Conservation (phyloP, 2,113 vertebrate genomes). For the Sinocyclocheilus rhinocerous region DNA sequence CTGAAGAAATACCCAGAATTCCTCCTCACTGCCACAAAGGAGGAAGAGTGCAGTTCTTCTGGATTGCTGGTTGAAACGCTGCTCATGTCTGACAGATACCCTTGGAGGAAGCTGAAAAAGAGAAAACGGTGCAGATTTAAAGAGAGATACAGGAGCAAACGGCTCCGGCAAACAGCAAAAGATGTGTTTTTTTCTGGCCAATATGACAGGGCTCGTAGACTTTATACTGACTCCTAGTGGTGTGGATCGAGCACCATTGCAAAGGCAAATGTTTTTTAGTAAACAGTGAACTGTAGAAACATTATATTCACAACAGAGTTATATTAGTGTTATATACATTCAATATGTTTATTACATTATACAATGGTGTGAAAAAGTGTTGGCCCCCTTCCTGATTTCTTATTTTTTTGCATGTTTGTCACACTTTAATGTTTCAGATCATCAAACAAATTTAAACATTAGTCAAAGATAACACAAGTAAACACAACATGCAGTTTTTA, state of each 20-base stretch:
- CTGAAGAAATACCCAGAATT: slow-evolving; percentile 22
- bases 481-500: too few relatives aligned
- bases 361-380: too few relatives aligned
- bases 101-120: slow-evolving; percentile 10
- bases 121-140: not conserved
- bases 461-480: too few relatives aligned
- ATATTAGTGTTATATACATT: too few relatives aligned
- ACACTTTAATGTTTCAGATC: too few relatives aligned
- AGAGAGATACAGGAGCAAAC: not conserved
- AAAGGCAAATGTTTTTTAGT: not conserved
- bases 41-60: slow-evolving; percentile 5
- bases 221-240: not conserved
- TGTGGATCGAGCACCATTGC: not conserved
- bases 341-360: too few relatives aligned
- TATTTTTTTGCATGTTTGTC: too few relatives aligned
- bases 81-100: slow-evolving; percentile 21
- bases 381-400: too few relatives aligned
- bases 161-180: too few relatives aligned
- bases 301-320: too few relatives aligned
- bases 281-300: not conserved
- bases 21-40: not conserved
- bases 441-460: too few relatives aligned
- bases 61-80: not conserved
- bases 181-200: not conserved
- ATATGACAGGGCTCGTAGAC: not conserved